These are phyloP conservation scores for Spheniscus humboldti DNA, from an alignment of 2,797 vertebrate genomes.

Conservation along the genomic window DNA sequence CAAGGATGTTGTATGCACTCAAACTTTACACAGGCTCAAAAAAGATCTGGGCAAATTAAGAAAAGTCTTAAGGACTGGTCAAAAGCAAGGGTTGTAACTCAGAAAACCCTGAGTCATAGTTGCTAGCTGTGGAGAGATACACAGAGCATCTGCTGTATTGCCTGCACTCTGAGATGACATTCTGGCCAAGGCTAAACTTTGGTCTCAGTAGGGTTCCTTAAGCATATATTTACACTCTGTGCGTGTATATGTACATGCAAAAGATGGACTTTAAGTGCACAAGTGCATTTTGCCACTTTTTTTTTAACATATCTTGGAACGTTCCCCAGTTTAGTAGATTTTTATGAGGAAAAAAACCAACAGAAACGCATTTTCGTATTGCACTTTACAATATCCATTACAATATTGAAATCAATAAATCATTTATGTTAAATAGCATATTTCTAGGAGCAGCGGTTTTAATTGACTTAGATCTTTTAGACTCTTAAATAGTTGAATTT, in stretches of 20 bases:
- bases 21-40: not conserved
- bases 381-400: not conserved
- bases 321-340: not conserved
- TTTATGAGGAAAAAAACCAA: not conserved
- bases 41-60: not conserved
- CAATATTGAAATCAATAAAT: not conserved
- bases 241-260: not conserved
- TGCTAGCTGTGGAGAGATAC: not conserved
- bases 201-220: not conserved
- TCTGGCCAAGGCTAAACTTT: not conserved
- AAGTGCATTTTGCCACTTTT: not conserved
- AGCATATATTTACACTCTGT: not conserved
- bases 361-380: not conserved
- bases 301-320: not conserved
- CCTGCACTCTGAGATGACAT: not conserved
- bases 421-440: not conserved
- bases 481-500: not conserved
- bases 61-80: not conserved
- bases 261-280: not conserved
- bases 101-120: not conserved
- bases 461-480: not conserved
- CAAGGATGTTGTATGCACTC: not conserved
- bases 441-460: conserved; percentile 1
- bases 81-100: not conserved
- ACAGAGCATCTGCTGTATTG: not conserved